Percentiles rank a stretch among this genome's conserved stretches.
Evolutionary conservation across 2,888 invertebrate genomes (phyloP).

Genomic region (Tenthredo amoena): DNA sequence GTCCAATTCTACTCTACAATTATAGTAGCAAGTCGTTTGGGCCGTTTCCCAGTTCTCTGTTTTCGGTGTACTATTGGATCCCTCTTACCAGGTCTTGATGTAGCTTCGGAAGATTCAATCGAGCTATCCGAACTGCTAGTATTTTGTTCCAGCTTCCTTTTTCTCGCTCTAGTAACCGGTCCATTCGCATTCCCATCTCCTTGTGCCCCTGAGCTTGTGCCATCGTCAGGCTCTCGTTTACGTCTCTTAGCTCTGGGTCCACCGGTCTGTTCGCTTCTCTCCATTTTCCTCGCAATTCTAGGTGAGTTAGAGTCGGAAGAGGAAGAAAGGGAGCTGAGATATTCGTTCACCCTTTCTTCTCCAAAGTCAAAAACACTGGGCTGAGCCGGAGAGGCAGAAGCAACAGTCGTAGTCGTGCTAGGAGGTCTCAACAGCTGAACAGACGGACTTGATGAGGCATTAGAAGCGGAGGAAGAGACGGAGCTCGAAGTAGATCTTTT

Average conservation of each 20-base stretch:
- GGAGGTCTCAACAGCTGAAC: constrained; percentile 66
- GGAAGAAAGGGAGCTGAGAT: constrained; percentile 79
- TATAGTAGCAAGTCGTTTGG: constrained; percentile 67
- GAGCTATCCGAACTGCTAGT: constrained; percentile 61
- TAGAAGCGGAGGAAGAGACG: constrained; percentile 77
- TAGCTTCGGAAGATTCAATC: constrained; percentile 60
- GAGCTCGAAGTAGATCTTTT: constrained; percentile 80
- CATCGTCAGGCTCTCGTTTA: constrained; percentile 56
- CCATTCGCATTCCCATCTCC: constrained; percentile 60
- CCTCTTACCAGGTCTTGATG: constrained; percentile 57
- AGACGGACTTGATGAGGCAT: constrained; percentile 69
- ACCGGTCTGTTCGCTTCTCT: constrained; percentile 45
- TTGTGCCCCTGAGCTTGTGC: neutral
- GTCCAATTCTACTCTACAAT: constrained; percentile 65
- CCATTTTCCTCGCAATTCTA: constrained; percentile 56
- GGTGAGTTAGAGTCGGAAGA: constrained; percentile 74
- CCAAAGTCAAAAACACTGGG: constrained; percentile 78
- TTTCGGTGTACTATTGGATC: constrained; percentile 68
- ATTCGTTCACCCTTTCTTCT: constrained; percentile 79
- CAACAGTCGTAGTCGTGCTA: constrained; percentile 61
- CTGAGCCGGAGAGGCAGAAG: constrained; percentile 70
- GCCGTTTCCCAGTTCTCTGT: constrained; percentile 70
- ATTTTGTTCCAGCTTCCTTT: constrained; percentile 70
- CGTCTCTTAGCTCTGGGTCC: constrained; percentile 62
- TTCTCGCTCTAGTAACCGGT: constrained; percentile 73